A percentile compares a stretch with the other conserved stretches of the same genome.
Evolutionary conservation across 2,797 vertebrate genomes (phyloP).

Genomic region (Scolopax rusticola): DNA sequence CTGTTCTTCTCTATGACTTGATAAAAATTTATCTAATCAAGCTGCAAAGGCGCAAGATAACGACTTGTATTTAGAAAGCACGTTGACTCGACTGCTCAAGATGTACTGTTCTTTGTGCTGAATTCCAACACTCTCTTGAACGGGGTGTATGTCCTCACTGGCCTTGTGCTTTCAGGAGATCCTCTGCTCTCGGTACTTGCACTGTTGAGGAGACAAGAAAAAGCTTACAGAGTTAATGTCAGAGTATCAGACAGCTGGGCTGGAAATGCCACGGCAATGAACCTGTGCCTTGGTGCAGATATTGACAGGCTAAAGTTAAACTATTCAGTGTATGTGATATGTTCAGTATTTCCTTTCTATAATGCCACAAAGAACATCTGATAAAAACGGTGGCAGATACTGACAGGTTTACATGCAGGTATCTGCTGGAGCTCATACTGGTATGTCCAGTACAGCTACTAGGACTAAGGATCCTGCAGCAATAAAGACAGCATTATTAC

Average conservation of each 20-base stretch:
- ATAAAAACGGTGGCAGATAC: background rate
- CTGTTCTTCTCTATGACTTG: background rate
- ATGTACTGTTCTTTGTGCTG: slow-evolving; percentile 75
- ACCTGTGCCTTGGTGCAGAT: background rate
- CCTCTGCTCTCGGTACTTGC: background rate
- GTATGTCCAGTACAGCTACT: background rate
- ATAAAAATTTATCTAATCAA: slow-evolving; percentile 12
- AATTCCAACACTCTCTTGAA: slow-evolving; percentile 92
- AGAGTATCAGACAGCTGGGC: background rate
- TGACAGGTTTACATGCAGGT: background rate
- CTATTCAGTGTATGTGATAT: background rate
- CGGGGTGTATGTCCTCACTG: slow-evolving; percentile 82
- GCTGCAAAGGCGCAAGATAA: background rate
- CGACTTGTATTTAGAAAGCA: background rate
- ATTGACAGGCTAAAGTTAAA: background rate
- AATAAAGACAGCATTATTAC: background rate
- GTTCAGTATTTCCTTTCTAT: background rate
- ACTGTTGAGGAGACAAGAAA: slow-evolving; percentile 59
- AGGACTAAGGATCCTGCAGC: background rate
- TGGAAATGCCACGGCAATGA: background rate
- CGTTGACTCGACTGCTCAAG: background rate
- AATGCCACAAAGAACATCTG: background rate
- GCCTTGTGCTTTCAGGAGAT: slow-evolving; percentile 59
- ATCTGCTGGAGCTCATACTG: background rate
- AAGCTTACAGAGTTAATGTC: background rate